phyloP scores from a whole-genome alignment of 2,888 invertebrate species.

The Cyclophora punctaria region DNA sequence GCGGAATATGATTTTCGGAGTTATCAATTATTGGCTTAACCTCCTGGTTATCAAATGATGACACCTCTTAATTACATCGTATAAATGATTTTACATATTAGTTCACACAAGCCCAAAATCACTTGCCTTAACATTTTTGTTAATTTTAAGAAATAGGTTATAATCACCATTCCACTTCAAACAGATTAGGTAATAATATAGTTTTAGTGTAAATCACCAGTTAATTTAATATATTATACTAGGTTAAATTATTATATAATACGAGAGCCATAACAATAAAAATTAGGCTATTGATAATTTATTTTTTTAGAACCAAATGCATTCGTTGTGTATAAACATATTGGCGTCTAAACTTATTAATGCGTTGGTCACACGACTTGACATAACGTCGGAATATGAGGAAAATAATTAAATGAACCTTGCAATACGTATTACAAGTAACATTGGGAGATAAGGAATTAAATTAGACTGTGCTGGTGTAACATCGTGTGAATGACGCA shows the following conservation, averaged over 20 bases:
- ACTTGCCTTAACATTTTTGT: no score
- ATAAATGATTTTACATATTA: no score
- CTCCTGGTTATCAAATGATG: no score
- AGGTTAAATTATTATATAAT: conserved; percentile 27
- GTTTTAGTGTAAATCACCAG: conserved; percentile 6
- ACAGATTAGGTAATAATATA: conserved; percentile 4
- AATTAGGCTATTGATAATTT: conserved; percentile 18
- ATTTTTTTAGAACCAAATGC: conserved; percentile 19
- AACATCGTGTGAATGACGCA: background rate
- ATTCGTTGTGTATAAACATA: background rate
- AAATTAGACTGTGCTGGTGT: no score
- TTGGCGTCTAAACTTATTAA: background rate
- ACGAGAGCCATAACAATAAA: conserved; percentile 34
- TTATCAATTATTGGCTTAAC: no score
- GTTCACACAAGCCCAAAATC: no score
- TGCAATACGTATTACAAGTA: no score
- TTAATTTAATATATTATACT: conserved; percentile 9
- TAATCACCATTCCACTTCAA: conserved; percentile 10
- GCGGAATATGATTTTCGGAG: no score
- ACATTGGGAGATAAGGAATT: no score
- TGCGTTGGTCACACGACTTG: background rate
- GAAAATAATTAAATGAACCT: no score
- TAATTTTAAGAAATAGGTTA: conserved; percentile 1
- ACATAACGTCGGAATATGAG: no score
- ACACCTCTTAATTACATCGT: no score